These are phyloP conservation scores for Lutjanus argentimaculatus DNA, from an alignment of 2,797 vertebrate genomes.

Conservation along the genomic window DNA sequence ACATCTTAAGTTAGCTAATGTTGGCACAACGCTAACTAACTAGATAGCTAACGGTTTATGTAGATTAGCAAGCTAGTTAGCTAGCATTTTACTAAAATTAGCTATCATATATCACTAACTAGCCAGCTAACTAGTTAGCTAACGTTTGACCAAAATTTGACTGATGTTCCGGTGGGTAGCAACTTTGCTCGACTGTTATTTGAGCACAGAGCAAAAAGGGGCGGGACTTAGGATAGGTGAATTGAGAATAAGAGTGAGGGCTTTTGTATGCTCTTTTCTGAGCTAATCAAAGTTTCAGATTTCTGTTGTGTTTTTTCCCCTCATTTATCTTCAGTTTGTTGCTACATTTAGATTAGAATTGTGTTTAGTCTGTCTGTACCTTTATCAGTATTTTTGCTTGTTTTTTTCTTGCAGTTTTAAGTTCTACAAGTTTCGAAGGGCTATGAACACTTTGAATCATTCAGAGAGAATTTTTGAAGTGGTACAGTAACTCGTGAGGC, in stretches of 20 bases:
- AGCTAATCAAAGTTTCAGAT: slow-evolving; percentile 32
- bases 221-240: no score
- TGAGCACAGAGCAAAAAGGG: no score
- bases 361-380: slow-evolving; percentile 34
- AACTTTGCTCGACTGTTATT: no score
- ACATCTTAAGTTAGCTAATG: no score
- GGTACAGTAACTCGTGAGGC: slow-evolving; percentile 48
- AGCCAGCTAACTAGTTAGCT: no score
- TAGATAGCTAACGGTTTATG: no score
- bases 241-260: slow-evolving; percentile 19
- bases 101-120: no score
- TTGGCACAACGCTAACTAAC: no score
- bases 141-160: no score
- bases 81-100: no score
- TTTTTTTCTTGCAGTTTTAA: slow-evolving; percentile 41
- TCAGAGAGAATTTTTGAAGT: slow-evolving; percentile 51
- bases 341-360: slow-evolving; percentile 15
- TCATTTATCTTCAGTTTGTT: slow-evolving; percentile 26
- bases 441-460: slow-evolving; percentile 76
- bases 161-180: no score
- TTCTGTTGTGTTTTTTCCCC: slow-evolving; percentile 2
- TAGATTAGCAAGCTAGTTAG: no score
- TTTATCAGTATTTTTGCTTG: slow-evolving; percentile 29
- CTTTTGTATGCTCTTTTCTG: slow-evolving; percentile 62
- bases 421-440: slow-evolving; percentile 78